Evolutionary conservation across 2,113 vertebrate genomes (phyloP).

Genomic region (Macrotus californicus): DNA sequence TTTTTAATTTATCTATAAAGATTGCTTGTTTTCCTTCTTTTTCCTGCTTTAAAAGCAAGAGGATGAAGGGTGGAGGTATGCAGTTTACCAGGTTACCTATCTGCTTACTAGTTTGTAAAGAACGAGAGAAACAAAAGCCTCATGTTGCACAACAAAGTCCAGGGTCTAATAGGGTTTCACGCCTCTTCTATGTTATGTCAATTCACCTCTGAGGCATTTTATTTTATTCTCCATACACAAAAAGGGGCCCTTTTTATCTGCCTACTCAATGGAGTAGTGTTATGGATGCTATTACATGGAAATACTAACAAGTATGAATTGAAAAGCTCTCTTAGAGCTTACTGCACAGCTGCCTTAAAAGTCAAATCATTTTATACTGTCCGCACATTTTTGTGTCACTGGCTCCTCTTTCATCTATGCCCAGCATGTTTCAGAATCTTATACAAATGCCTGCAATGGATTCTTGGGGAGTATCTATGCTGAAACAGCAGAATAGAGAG

Average conservation of each 20-base stretch:
- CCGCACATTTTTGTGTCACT: not conserved
- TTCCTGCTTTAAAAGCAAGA: slow-evolving; percentile 46
- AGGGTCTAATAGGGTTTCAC: not conserved
- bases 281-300: not conserved
- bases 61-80: slow-evolving; percentile 8
- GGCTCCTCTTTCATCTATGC: not conserved
- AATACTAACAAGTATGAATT: slow-evolving; percentile 66
- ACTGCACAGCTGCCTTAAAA: not conserved
- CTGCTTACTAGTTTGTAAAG: slow-evolving; percentile 44
- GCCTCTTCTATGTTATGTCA: slow-evolving; percentile 17
- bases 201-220: slow-evolving; percentile 13
- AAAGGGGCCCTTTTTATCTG: slow-evolving; percentile 42
- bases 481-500: not conserved
- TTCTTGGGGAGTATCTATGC: not conserved
- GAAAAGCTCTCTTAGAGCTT: not conserved
- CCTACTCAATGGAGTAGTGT: slow-evolving; percentile 47
- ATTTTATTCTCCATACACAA: slow-evolving; percentile 55
- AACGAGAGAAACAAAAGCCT: not conserved
- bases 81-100: slow-evolving; percentile 61
- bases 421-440: not conserved
- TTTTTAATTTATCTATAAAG: slow-evolving; percentile 88
- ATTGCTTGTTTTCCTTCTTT: slow-evolving; percentile 81
- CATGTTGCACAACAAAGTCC: slow-evolving; percentile 26
- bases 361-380: not conserved
- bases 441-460: not conserved